Percentiles rank a stretch among this genome's conserved stretches.
These are phyloP conservation scores for Phasia obesa DNA, from an alignment of 2,888 invertebrate species.

Conservation along the genomic window DNA sequence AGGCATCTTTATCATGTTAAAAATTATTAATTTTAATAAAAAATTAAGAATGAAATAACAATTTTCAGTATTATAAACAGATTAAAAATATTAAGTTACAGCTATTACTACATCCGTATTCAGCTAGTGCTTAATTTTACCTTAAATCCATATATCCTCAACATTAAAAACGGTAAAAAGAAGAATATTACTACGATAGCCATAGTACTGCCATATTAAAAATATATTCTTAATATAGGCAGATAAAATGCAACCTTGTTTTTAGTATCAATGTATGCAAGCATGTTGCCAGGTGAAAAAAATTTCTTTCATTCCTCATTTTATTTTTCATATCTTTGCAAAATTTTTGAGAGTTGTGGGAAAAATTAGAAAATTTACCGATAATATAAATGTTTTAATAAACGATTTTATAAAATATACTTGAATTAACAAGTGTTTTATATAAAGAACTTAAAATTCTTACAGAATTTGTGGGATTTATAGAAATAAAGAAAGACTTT, in stretches of 20 bases:
- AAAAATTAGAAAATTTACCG: slow-evolving; percentile 21
- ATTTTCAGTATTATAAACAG: too few relatives aligned
- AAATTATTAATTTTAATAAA: too few relatives aligned
- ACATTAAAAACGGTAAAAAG: too few relatives aligned
- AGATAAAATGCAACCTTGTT: background rate
- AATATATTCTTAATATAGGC: too few relatives aligned
- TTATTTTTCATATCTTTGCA: slow-evolving; percentile 35
- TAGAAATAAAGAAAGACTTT: slow-evolving; percentile 19
- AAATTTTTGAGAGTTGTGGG: slow-evolving; percentile 6
- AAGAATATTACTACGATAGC: too few relatives aligned
- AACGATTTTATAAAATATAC: slow-evolving; percentile 4
- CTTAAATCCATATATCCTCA: too few relatives aligned
- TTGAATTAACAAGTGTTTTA: slow-evolving; percentile 16
- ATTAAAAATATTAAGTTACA: too few relatives aligned
- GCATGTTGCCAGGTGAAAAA: slow-evolving; percentile 4
- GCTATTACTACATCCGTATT: too few relatives aligned
- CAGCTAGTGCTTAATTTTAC: too few relatives aligned
- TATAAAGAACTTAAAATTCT: slow-evolving; percentile 19
- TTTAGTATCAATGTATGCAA: background rate
- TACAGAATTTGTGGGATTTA: slow-evolving; percentile 14
- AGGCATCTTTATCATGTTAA: too few relatives aligned
- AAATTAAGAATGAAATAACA: too few relatives aligned
- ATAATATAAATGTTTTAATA: slow-evolving; percentile 1
- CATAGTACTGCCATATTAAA: background rate
- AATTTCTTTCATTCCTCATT: slow-evolving; percentile 26